phyloP scores from a whole-genome alignment of 2,113 vertebrate genomes.

The Sylvietta virens region DNA sequence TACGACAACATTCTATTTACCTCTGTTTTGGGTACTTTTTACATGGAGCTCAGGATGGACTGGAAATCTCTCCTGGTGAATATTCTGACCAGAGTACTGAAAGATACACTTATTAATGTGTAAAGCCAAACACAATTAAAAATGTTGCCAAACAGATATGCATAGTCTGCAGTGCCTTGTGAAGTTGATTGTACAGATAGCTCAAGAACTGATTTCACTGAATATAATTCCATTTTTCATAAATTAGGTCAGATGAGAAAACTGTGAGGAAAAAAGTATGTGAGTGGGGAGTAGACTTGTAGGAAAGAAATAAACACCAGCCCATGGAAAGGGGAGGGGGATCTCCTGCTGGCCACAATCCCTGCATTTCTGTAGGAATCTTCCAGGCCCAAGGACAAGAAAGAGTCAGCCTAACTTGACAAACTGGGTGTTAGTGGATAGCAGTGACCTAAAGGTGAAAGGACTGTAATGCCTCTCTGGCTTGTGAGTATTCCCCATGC shows the following conservation, averaged over 20 bases:
- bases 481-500: not conserved
- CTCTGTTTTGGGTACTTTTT: not conserved
- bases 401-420: conserved; percentile 23
- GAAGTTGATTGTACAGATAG: not conserved
- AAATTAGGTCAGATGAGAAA: conserved; percentile 35
- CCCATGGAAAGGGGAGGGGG: not conserved
- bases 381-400: conserved; percentile 25
- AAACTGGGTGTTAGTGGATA: conserved; percentile 40
- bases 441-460: conserved; percentile 12
- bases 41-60: not conserved
- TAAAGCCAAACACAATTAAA: not conserved
- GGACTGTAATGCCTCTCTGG: not conserved
- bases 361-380: not conserved
- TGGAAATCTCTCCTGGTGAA: not conserved
- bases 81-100: not conserved
- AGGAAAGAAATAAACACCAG: conserved; percentile 38
- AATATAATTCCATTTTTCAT: not conserved
- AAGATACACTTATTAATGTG: not conserved
- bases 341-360: conserved; percentile 1
- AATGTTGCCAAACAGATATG: not conserved
- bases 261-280: not conserved
- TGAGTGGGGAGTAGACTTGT: not conserved
- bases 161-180: not conserved
- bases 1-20: not conserved
- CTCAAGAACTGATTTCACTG: not conserved